Conservation (phyloP, 2,888 invertebrate genomes). For the Spilarctia lutea region DNA sequence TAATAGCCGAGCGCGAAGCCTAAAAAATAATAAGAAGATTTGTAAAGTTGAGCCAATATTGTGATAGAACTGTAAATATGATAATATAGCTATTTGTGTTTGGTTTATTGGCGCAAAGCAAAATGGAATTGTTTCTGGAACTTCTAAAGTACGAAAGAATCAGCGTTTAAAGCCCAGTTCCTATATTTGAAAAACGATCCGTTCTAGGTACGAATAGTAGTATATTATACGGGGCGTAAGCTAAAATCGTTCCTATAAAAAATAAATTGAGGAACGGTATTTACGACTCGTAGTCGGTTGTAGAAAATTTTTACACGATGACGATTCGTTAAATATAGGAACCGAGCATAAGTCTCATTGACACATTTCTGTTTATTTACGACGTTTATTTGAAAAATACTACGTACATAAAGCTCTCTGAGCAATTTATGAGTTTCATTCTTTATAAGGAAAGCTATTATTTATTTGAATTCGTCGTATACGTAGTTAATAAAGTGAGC, state of each 20-base stretch:
- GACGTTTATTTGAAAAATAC: slow-evolving; percentile 16
- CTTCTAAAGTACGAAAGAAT: neutral
- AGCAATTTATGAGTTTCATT: slow-evolving; percentile 30
- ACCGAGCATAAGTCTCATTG: neutral
- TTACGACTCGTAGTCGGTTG: no score
- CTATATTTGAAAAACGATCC: no score
- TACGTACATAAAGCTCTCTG: slow-evolving; percentile 13
- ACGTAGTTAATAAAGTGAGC: slow-evolving; percentile 24
- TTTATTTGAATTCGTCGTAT: slow-evolving; percentile 1
- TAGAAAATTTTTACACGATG: no score
- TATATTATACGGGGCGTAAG: no score
- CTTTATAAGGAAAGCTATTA: slow-evolving; percentile 3
- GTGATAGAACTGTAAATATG: slow-evolving; percentile 21
- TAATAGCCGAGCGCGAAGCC: slow-evolving; percentile 61
- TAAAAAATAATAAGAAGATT: neutral
- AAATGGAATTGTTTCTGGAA: neutral
- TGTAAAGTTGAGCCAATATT: slow-evolving; percentile 16
- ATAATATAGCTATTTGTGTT: slow-evolving; percentile 11
- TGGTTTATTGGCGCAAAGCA: neutral
- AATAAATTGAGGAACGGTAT: no score
- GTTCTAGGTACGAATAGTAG: no score
- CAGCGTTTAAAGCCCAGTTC: no score
- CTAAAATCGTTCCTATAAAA: no score
- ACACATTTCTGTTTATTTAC: slow-evolving; percentile 6
- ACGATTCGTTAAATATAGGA: no score